These are phyloP conservation scores for Acanthis flammea DNA, from an alignment of 2,797 vertebrate genomes.

Conservation along the genomic window DNA sequence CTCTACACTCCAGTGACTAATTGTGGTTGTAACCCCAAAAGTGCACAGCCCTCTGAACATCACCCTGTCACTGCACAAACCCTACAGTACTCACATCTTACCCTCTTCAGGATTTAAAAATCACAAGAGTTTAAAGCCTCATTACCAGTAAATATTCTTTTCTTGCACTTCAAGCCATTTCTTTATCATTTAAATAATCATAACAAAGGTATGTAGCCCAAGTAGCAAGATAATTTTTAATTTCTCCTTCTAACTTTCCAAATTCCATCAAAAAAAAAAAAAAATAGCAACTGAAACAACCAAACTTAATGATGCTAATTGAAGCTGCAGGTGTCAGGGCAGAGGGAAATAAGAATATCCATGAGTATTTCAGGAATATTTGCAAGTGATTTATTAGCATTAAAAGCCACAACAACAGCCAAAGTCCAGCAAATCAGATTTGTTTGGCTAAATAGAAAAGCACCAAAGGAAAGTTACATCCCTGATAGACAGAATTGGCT, in stretches of 20 bases:
- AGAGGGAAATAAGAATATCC: neutral
- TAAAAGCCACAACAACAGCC: neutral
- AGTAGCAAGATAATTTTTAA: neutral
- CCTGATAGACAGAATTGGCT: neutral
- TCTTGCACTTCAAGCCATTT: neutral
- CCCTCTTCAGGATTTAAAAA: neutral
- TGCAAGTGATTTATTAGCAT: neutral
- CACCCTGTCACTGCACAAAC: neutral
- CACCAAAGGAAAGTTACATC: neutral
- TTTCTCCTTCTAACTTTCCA: neutral
- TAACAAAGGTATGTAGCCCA: neutral
- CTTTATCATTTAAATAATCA: neutral
- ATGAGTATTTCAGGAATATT: neutral
- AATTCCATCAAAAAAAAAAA: neutral
- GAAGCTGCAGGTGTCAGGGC: neutral
- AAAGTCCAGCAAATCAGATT: neutral
- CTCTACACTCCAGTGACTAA: neutral
- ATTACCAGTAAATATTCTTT: neutral
- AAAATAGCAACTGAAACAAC: neutral
- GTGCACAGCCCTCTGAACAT: neutral
- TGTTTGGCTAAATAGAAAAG: neutral
- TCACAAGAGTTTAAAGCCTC: neutral
- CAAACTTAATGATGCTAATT: neutral
- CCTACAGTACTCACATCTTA: neutral
- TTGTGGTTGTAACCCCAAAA: neutral